Base-by-base conservation (phyloP, 1,140 invertebrate genomes). In the Leptonema lineaticorne region DNA sequence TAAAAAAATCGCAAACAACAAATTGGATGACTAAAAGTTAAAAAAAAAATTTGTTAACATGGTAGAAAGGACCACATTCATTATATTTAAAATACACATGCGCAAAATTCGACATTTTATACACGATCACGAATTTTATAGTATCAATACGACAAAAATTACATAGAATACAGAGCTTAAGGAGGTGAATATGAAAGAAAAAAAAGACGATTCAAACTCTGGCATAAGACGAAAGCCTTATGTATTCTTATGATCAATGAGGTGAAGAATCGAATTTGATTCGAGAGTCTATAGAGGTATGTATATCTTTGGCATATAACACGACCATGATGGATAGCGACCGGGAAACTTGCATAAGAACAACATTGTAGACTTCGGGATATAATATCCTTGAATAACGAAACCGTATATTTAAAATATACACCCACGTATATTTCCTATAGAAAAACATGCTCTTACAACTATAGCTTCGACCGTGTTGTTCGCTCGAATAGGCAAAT, bases 281-380 rank as follows among this genome's bases (percentile, higher is more conserved):
- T 24, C 8, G 60, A 45, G 41, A 45, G 16, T 11, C 16, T 27
- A 22, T 28, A 63, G 29, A 45, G 46, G n/a, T n/a, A n/a, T n/a
- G n/a, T 37, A 48, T 37, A 63, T 33, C 45, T 27, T n/a, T 50
- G 37, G 48, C 37, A 11, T 50, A 22, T 16, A 59, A 37, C 16
- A 59, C 28, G 64, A 66, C 64, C 27, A 66, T 66, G 64, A 66
- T 66, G 64, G 64, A 66, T 66, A n/a, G 64, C 28, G 16, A 46
- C 6, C 64, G 28, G 37, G n/a, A n/a, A n/a, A 5, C 37, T 4
- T 18, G 37, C 37, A 16, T 64, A 16, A 64, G 26, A 46, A 64
- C 45, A 64, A 64, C 62, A 20, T 29, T 46, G 37, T 27, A 28
- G 8, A 16, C 26, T 28, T 26, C 24, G 16, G 24, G 30, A 33